Conservation (phyloP, 2,888 invertebrate species). For the Scotopteryx bipunctaria region DNA sequence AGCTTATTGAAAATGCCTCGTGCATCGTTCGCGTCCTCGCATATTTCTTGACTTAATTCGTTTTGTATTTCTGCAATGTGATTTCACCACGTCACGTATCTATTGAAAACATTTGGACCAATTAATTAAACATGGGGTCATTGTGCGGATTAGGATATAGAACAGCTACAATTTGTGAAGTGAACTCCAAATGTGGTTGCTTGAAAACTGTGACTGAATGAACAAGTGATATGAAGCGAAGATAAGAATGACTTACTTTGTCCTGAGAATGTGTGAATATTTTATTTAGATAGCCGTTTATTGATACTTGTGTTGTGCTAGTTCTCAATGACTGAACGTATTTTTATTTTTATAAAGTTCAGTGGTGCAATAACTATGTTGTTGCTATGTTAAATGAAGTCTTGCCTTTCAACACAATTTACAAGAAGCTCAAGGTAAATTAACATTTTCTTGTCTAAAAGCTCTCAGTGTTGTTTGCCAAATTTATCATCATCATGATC, state of each 20-base stretch:
- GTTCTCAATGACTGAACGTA: slow-evolving; percentile 9
- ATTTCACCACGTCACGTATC: slow-evolving; percentile 30
- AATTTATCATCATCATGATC: neutral
- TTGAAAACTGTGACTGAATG: slow-evolving; percentile 40
- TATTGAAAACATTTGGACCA: slow-evolving; percentile 34
- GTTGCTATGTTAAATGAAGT: slow-evolving; percentile 1
- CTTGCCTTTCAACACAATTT: neutral
- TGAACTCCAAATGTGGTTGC: slow-evolving; percentile 38
- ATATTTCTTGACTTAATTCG: slow-evolving; percentile 37
- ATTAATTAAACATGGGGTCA: slow-evolving; percentile 50
- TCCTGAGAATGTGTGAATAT: slow-evolving; percentile 59
- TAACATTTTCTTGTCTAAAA: neutral
- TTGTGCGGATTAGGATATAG: slow-evolving; percentile 46
- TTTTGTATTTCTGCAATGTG: slow-evolving; percentile 33
- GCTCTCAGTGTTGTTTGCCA: neutral
- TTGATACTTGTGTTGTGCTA: slow-evolving; percentile 4
- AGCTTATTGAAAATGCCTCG: slow-evolving; percentile 66
- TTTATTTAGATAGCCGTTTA: slow-evolving; percentile 17
- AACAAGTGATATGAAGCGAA: slow-evolving; percentile 39
- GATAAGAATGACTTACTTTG: slow-evolving; percentile 61
- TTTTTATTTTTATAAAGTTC: neutral
- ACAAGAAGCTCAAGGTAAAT: neutral
- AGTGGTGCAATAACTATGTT: slow-evolving; percentile 2
- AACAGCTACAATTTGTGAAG: slow-evolving; percentile 41
- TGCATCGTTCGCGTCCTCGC: slow-evolving; percentile 48